phyloP scores from a whole-genome alignment of 2,888 invertebrate genomes.

The Lepidochitona cinerea region DNA sequence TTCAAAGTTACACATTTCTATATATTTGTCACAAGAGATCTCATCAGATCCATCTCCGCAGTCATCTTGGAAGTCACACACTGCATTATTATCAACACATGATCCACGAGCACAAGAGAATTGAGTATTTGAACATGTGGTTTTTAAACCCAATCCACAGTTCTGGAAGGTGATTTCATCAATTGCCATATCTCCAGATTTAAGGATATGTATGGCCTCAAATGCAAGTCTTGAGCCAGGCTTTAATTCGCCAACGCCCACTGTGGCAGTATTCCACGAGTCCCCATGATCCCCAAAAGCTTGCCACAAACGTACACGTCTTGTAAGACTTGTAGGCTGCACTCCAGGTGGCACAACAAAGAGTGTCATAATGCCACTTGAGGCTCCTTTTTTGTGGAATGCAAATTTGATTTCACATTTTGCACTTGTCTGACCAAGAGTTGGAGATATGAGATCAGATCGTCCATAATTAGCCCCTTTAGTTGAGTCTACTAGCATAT shows the following conservation, averaged over 20 bases:
- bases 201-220: constrained; percentile 40
- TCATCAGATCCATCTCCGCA: constrained; percentile 66
- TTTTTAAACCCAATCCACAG: background rate
- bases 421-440: constrained; percentile 44
- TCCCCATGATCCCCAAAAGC: constrained; percentile 39
- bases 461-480: constrained; percentile 43
- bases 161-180: constrained; percentile 58
- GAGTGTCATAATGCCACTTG: constrained; percentile 37
- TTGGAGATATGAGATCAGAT: constrained; percentile 49
- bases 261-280: constrained; percentile 51
- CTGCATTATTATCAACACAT: constrained; percentile 61
- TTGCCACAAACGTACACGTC: constrained; percentile 49
- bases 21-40: constrained; percentile 40
- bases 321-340: constrained; percentile 27
- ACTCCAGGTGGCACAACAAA: constrained; percentile 42
- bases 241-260: constrained; percentile 44
- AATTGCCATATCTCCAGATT: constrained; percentile 50
- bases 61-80: constrained; percentile 62
- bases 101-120: constrained; percentile 71
- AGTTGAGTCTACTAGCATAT: constrained; percentile 57
- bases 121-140: constrained; percentile 64
- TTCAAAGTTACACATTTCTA: constrained; percentile 59
- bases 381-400: constrained; percentile 41
- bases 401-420: constrained; percentile 52
- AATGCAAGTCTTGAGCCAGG: constrained; percentile 57